Percentiles rank a stretch among this genome's conserved stretches.
Evolutionary conservation across 2,113 vertebrate genomes (phyloP).

Genomic region (Leucoraja erinaceus): DNA sequence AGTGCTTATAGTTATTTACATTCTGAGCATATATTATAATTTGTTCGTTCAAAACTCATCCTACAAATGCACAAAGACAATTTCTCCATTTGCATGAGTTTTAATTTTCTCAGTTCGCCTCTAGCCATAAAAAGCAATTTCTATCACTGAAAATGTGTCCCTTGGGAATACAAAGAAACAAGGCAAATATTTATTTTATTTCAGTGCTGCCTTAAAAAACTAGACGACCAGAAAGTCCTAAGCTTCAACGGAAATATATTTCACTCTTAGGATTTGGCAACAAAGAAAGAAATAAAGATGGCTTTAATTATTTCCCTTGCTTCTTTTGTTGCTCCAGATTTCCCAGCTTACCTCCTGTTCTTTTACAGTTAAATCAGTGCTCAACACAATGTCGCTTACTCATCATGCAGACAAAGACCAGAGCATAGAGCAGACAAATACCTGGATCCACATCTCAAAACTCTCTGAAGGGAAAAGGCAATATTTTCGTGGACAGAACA

Average conservation of each 20-base stretch:
- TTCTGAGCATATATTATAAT: neutral
- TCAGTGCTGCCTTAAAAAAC: neutral
- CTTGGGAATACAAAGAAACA: neutral
- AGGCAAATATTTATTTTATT: neutral
- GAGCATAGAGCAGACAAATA: neutral
- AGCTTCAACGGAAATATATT: neutral
- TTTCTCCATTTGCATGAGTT: neutral
- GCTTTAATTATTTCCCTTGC: neutral
- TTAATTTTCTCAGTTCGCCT: neutral
- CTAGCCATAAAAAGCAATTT: neutral
- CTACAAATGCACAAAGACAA: neutral
- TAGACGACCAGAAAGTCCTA: neutral
- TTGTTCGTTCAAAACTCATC: neutral
- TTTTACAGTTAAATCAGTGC: neutral
- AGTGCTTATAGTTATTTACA: neutral
- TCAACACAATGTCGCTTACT: neutral
- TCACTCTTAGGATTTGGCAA: constrained; percentile 2
- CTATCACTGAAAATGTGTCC: neutral
- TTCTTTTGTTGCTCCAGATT: neutral
- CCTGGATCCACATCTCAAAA: neutral
- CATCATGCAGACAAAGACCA: neutral
- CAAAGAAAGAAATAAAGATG: neutral
- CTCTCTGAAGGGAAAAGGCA: neutral
- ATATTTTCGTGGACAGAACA: neutral
- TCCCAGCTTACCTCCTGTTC: neutral